Conservation (phyloP, 2,113 vertebrate genomes). For the Etia nguti region DNA sequence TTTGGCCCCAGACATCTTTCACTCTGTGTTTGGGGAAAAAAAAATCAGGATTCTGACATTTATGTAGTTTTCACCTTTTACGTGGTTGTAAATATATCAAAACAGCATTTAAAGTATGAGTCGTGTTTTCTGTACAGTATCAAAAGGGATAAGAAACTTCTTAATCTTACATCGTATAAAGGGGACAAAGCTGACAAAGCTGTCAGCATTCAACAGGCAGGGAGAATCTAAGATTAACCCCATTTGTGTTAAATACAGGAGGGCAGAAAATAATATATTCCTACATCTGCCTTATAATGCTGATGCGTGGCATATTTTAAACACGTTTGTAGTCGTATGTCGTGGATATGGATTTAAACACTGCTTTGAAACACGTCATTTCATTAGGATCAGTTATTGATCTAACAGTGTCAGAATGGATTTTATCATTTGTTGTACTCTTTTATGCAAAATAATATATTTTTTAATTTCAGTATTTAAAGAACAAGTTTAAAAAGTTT, state of each 20-base stretch:
- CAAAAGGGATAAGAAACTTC: background rate
- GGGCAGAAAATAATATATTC: background rate
- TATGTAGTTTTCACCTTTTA: background rate
- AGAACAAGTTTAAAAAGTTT: background rate
- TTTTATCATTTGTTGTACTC: background rate
- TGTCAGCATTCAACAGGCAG: background rate
- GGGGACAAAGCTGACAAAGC: background rate
- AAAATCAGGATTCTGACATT: background rate
- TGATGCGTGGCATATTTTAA: background rate
- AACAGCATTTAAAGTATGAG: background rate
- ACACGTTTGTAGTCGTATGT: background rate
- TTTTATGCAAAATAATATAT: background rate
- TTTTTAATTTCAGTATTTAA: background rate
- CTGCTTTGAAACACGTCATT: background rate
- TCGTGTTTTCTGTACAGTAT: background rate
- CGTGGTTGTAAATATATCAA: background rate
- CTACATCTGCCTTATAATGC: background rate
- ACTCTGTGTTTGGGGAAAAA: background rate
- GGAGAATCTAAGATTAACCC: slow-evolving; percentile 48
- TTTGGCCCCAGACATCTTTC: background rate
- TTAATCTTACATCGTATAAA: background rate
- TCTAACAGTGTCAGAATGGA: background rate
- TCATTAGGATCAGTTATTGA: background rate
- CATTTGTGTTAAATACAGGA: slow-evolving; percentile 5
- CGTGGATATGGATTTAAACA: background rate